Evolutionary conservation across 2,113 vertebrate species (phyloP), one percentile per base, ranked within the genome.

Genomic region (Perca schrenkii): DNA sequence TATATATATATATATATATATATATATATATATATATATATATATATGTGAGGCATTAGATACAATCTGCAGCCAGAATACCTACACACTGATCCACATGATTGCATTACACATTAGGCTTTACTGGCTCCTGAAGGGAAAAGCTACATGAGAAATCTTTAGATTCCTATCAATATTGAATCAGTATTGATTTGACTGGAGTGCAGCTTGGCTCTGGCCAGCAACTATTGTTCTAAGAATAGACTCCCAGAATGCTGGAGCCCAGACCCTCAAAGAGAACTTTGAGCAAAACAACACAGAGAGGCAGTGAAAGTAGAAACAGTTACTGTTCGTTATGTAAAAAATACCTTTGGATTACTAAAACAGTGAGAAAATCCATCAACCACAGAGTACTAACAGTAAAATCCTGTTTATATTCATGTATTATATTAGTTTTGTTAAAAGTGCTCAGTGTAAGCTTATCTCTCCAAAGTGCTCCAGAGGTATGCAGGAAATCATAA

Each of bases 181-280:
- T 94, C 92, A 93, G 86, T 86, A 95, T 92, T 84, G 92, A 95
- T 92, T 88, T 77, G 70, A 81, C 79, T 74, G n/a, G 16, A 80
- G 87, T 61, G 63, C 70, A 83, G 86, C 67, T 82, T n/a, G 16
- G 63, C 65, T 65, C 65, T 54, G 69, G 57, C 10, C 80, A 66
- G 68, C 72, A 74, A 82, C 78, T 49, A 62, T 70, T 68, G 57
- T 77, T 84, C 88, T 84, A 77, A 89, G 17, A 87, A 87, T 72
- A 87, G 70, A 68, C 25, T 75, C 58, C 19, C 43, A 65, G 58
- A 21, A 58, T n/a, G 40, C 62, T 75, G 50, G 58, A 88, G 31
- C 6, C 3, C 11, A 58, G 50, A 75, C 21, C 8, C 74, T 66
- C 34, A 16, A 57, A 57, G 47, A 77, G 31, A 63, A 54, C 34